Base-by-base conservation (phyloP, 2,113 vertebrate species). In the Bettongia penicillata region DNA sequence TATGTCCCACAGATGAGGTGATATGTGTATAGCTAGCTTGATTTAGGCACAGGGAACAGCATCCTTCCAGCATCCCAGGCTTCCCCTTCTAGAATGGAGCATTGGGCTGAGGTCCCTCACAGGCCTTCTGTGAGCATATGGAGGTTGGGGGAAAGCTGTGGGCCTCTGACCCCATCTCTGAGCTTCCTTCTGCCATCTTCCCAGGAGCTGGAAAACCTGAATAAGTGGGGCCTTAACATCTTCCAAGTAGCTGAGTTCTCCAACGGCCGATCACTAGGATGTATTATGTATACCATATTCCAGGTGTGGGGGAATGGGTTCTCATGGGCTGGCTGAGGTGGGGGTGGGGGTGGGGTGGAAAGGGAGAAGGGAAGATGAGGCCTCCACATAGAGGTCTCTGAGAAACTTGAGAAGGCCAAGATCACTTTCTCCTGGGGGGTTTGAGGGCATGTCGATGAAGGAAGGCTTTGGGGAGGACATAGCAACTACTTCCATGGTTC, bases 181-280 rank as follows among this genome's bases (percentile, higher is more conserved):
- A n/a, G 0, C 92, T 61, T 93, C 31, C 68, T 43, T 84, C 68
- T 84, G 23, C 68, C 7, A 43, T 84, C n/a, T 84, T 51, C 49
- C 90, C 97, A 99, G 99, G 99, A 99, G 97, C 98, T 99, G 98
- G 98, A 99, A 89, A 99, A 99, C 98, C 98, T 99, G 97, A 99
- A 99, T 98, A 99, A 99, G 98, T 99, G 99, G 99, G 99, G 99
- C 98, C 99, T 99, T 99, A 99, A 99, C 98, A 99, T 99, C 98
- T 99, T 99, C 96, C 98, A 96, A 6, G 99, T 99, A 98, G 99
- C 99, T 0, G 99, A 99, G 94, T 99, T 98, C 51, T 99, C 99
- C 0, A 99, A 99, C 97, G 99, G 99, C 97, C 99, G 99, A 96
- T 99, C 99, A 31, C 99, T 99, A 92, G 99, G 99, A 98, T 99